These are phyloP conservation scores for Bostrychus sinensis DNA, from an alignment of 2,113 vertebrate species.

Conservation along the genomic window DNA sequence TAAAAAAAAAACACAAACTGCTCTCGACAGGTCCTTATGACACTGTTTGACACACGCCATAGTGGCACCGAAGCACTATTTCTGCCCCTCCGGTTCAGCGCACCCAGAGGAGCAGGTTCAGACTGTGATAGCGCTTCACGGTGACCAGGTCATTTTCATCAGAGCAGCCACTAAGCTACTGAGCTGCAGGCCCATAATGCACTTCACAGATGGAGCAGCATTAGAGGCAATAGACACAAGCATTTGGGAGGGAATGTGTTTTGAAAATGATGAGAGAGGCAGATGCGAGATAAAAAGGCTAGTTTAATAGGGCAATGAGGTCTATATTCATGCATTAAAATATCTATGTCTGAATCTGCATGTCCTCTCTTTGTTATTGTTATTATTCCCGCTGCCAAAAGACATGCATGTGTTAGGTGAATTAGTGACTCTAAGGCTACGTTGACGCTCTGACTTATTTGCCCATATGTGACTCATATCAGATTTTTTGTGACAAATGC, in stretches of 20 bases:
- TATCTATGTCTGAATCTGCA: too few relatives aligned
- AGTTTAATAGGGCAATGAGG: too few relatives aligned
- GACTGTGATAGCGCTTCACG: conserved; percentile 7
- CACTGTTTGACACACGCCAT: neutral
- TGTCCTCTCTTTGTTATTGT: too few relatives aligned
- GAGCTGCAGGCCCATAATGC: conserved; percentile 18
- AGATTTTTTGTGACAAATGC: too few relatives aligned
- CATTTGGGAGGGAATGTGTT: neutral
- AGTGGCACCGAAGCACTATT: neutral
- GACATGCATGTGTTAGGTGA: too few relatives aligned
- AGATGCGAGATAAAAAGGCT: neutral
- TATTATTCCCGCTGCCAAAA: too few relatives aligned
- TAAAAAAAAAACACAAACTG: neutral
- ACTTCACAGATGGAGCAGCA: conserved; percentile 28
- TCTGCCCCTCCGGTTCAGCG: neutral
- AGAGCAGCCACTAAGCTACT: conserved; percentile 3
- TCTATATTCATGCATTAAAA: too few relatives aligned
- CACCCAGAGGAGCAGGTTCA: neutral
- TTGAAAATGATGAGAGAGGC: neutral
- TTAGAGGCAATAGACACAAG: neutral
- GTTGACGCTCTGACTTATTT: too few relatives aligned
- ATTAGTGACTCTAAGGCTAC: too few relatives aligned
- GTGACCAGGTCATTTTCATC: conserved; percentile 28
- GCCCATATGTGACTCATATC: too few relatives aligned
- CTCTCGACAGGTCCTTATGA: neutral